These are phyloP conservation scores for Helicolenus hilgendorfi DNA, from an alignment of 2,797 vertebrate genomes.

Conservation along the genomic window DNA sequence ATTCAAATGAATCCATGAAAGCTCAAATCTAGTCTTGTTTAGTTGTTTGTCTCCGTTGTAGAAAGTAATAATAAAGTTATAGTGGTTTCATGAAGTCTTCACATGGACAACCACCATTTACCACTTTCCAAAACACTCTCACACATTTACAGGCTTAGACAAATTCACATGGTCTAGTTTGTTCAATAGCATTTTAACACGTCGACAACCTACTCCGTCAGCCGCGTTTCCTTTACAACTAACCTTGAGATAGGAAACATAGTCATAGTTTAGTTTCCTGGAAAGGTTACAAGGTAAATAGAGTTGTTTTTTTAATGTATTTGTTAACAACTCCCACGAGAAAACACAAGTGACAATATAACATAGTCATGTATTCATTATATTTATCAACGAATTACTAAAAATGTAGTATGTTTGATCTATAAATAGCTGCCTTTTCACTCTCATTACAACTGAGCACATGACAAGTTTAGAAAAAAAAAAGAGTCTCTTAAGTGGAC, in stretches of 20 bases:
- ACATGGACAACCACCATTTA: not conserved
- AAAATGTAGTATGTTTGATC: too few species aligned
- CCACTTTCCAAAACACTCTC: not conserved
- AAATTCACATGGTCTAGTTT: not conserved
- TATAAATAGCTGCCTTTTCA: too few species aligned
- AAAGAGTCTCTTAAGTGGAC: not conserved
- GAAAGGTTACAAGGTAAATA: constrained; percentile 15
- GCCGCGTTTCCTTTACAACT: constrained; percentile 14
- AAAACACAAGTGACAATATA: not conserved
- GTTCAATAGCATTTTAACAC: constrained; percentile 14
- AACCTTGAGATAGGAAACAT: not conserved
- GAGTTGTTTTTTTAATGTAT: not conserved
- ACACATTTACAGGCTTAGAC: not conserved
- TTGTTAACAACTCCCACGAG: not conserved
- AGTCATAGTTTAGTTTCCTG: constrained; percentile 22
- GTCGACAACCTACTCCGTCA: not conserved
- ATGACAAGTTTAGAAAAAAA: too few species aligned
- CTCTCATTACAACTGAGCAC: too few species aligned
- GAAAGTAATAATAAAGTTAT: not conserved
- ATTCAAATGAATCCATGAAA: not conserved
- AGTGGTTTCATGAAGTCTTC: not conserved
- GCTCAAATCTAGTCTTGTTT: not conserved
- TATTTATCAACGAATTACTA: not conserved
- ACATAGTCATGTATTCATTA: not conserved
- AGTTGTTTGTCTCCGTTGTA: not conserved